phyloP scores from a whole-genome alignment of 1,140 invertebrate species.

The Bombus terrestris region DNA sequence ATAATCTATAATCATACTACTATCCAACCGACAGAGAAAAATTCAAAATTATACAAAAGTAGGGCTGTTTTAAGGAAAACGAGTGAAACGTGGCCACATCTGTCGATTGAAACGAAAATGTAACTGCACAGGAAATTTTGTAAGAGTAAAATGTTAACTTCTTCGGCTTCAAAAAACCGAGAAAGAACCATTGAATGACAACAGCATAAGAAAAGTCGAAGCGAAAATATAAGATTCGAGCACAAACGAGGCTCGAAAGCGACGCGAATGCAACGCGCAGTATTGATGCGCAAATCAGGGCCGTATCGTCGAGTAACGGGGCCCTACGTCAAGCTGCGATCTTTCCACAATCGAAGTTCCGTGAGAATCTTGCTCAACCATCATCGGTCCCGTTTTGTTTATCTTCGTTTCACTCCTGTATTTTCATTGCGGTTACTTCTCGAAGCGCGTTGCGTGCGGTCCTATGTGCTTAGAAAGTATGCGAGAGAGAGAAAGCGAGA shows the following conservation, averaged over 20 bases:
- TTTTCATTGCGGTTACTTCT: conserved; percentile 21
- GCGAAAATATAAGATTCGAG: not conserved
- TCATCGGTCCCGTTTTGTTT: conserved; percentile 37
- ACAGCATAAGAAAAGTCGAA: not conserved
- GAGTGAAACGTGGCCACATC: not conserved
- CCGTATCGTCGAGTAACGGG: conserved; percentile 39
- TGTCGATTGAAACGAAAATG: not conserved
- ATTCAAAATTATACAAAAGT: not conserved
- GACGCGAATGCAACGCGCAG: not conserved
- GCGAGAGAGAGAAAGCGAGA: not conserved
- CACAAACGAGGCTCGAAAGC: not conserved
- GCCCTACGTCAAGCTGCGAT: conserved; percentile 1
- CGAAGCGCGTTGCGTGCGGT: conserved; percentile 44
- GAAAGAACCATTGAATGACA: not conserved
- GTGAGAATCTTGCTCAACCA: conserved; percentile 58
- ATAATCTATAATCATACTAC: not conserved
- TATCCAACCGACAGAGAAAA: not conserved
- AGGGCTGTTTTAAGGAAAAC: not conserved
- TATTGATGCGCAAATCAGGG: not conserved
- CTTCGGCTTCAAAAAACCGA: not conserved
- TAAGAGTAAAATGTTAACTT: not conserved
- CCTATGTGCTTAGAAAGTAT: conserved; percentile 7
- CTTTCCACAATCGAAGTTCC: conserved; percentile 29
- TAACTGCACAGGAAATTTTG: not conserved
- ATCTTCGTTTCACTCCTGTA: not conserved